A percentile compares a stretch with the other conserved stretches of the same genome.
Evolutionary conservation across 2,113 vertebrate genomes (phyloP).

Genomic region (Platysteira castanea): DNA sequence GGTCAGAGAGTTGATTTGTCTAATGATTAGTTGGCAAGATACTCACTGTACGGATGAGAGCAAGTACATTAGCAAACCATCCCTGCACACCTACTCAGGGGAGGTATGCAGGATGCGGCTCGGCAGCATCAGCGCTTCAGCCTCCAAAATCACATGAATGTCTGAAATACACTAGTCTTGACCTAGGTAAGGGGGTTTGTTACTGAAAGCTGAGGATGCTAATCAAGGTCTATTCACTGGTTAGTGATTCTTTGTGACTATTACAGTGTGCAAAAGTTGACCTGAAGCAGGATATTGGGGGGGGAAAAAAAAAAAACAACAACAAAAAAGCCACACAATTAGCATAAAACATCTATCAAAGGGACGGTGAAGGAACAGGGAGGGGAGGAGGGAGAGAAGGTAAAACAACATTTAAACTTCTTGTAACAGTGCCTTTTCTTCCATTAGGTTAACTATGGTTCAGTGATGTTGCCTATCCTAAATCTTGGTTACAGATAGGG

Average conservation of each 20-base stretch:
- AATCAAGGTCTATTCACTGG: neutral
- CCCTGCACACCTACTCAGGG: neutral
- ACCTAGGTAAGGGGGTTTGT: neutral
- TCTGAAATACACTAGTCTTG: neutral
- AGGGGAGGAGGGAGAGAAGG: neutral
- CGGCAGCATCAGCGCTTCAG: rapidly evolving
- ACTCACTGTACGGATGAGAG: neutral
- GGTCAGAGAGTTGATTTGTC: constrained; percentile 34
- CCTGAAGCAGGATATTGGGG: neutral
- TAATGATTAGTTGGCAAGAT: constrained; percentile 32
- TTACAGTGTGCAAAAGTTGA: neutral
- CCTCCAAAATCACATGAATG: neutral
- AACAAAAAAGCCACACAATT: neutral
- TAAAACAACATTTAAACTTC: constrained; percentile 39
- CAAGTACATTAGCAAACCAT: neutral
- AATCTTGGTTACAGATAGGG: neutral
- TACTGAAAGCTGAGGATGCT: neutral
- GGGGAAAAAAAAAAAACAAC: neutral
- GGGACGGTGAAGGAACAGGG: neutral
- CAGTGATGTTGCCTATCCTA: constrained; percentile 7
- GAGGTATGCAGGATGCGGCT: neutral
- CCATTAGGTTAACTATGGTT: constrained; percentile 45
- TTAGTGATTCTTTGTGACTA: neutral
- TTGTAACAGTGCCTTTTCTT: constrained; percentile 40
- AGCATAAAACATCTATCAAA: constrained; percentile 32